Percentiles rank a stretch among this genome's conserved stretches.
Conservation (phyloP, 1,140 invertebrate species). For the Phthorimaea operculella region DNA sequence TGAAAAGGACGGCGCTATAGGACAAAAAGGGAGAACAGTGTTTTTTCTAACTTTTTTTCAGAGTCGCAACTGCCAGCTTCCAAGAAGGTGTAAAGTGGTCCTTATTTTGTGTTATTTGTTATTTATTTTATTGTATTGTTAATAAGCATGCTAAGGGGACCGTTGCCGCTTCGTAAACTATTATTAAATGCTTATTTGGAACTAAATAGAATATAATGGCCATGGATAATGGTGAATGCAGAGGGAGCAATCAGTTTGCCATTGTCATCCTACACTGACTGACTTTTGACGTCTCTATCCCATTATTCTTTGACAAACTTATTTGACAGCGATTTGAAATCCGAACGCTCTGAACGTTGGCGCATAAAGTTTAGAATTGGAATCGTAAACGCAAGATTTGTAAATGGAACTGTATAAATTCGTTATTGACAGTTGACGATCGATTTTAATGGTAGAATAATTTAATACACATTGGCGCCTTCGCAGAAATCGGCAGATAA, state of each 20-base stretch:
- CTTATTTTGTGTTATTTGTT: constrained; percentile 63
- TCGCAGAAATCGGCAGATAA: constrained; percentile 27
- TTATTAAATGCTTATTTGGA: constrained; percentile 67
- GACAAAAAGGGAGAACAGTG: constrained; percentile 24
- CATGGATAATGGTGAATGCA: constrained; percentile 59
- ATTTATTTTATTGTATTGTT: constrained; percentile 68
- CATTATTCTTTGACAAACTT: constrained; percentile 17
- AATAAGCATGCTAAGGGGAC: constrained; percentile 63
- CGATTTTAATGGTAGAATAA: constrained; percentile 26
- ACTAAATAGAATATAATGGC: constrained; percentile 67
- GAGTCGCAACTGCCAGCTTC: constrained; percentile 55
- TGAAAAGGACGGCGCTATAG: constrained; percentile 24
- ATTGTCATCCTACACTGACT: constrained; percentile 37
- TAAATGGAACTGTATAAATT: neutral
- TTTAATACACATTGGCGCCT: constrained; percentile 29
- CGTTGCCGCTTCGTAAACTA: constrained; percentile 43
- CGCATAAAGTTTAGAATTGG: constrained; percentile 9
- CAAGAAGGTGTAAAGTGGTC: constrained; percentile 66
- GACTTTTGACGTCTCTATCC: constrained; percentile 57
- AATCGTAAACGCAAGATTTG: neutral
- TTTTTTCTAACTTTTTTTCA: constrained; percentile 46
- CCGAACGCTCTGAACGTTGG: neutral
- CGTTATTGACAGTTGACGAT: constrained; percentile 14
- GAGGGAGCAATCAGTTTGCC: constrained; percentile 43
- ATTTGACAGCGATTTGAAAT: constrained; percentile 8